Evolutionary conservation across 1,140 invertebrate species (phyloP), one percentile per base, ranked within the genome.

Genomic region (Olivierus martensii): DNA sequence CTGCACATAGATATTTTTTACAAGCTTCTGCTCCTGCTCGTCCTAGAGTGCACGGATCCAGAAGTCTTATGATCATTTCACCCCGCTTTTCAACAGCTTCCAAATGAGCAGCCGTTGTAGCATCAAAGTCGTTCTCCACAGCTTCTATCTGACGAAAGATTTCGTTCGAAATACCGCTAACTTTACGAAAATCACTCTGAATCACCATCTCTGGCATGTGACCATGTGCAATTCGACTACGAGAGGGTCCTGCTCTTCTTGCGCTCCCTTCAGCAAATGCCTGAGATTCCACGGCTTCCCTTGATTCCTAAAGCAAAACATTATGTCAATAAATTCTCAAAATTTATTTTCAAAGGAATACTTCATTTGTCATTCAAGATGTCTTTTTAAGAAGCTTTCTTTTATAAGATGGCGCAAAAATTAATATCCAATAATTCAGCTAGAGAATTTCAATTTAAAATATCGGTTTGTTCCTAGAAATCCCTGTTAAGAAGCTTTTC

Each of bases 61-160:
- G 77, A 65, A 90, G 81, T 59, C 88, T 78, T 39, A 93, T 87
- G 58, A 93, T 84, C 89, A 94, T 94, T 74, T 93, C 89, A 61
- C 87, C 87, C 45, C 87, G 78, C 62, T 83, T 75, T 70, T 92
- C 88, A 68, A 91, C 87, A 60, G 84, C 83, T 72, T 89, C 86
- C 68, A 92, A 76, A 43, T 87, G 86, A 37, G 85, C 86, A 46
- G 87, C 87, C 10, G 51, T 55, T 52, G 84, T 85, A 43, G 84
- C 82, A 71, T 92, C 88, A 73, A 89, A 86, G 70, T 92, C 88
- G 71, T 92, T 91, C 73, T 93, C 89, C 56, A 93, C 83, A 56
- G 86, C 86, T 74, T 94, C 88, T 75, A 94, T 87, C 76, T 93
- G 88, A 59, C 88, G 84, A 75, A 93, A 94, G 70, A 93, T 90